These are phyloP conservation scores for Drosophila trichaetosa DNA, from an alignment of 2,888 invertebrate genomes.

Conservation along the genomic window DNA sequence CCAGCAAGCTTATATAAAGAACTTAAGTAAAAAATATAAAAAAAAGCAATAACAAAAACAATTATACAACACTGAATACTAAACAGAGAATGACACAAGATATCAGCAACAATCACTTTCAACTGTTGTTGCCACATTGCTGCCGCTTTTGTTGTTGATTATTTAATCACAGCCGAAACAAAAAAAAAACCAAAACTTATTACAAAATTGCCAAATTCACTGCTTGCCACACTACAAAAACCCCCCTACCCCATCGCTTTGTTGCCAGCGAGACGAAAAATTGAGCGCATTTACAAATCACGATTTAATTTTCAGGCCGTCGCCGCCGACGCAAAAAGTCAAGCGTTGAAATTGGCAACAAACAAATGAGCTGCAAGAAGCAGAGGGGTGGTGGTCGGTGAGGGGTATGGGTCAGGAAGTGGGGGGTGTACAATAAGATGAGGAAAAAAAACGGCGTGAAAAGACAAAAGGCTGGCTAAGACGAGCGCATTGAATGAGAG, in stretches of 20 bases:
- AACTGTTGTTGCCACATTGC: conserved; percentile 68
- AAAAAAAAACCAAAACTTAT: conserved; percentile 61
- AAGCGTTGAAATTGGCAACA: conserved; percentile 81
- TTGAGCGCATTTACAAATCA: conserved; percentile 80
- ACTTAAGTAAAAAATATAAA: not conserved
- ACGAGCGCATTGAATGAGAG: conserved; percentile 13
- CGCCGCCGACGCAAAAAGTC: conserved; percentile 63
- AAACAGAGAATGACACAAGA: conserved; percentile 51
- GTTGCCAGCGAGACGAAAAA: conserved; percentile 62
- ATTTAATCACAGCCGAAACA: conserved; percentile 67
- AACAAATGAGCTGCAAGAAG: conserved; percentile 63
- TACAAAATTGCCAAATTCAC: conserved; percentile 77
- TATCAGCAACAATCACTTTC: conserved; percentile 56
- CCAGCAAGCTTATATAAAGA: conserved; percentile 22
- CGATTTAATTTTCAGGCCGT: conserved; percentile 76
- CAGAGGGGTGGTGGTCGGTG: not conserved
- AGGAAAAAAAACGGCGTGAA: conserved; percentile 56
- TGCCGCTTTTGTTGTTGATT: conserved; percentile 57
- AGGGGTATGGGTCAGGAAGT: not conserved
- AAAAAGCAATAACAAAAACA: conserved; percentile 3
- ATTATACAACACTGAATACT: conserved; percentile 43
- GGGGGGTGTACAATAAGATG: not conserved
- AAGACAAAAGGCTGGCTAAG: conserved; percentile 73
- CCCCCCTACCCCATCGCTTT: not conserved
- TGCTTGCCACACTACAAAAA: not conserved